These are phyloP conservation scores for Falco peregrinus DNA, from an alignment of 2,797 vertebrate species.

Conservation along the genomic window DNA sequence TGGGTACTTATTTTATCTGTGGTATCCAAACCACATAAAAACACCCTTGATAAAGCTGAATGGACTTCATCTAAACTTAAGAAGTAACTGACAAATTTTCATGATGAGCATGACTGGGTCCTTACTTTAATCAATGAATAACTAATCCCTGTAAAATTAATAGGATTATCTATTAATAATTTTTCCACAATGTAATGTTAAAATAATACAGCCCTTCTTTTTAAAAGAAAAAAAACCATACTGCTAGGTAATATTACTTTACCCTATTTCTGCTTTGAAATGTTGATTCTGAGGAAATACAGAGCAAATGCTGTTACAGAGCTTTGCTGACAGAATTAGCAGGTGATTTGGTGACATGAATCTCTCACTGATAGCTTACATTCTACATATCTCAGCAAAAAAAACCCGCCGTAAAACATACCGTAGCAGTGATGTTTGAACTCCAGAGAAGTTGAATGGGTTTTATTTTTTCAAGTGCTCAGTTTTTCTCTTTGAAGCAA, in stretches of 20 bases:
- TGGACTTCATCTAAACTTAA: not conserved
- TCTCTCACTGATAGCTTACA: not conserved
- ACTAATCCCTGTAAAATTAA: not conserved
- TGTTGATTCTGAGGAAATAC: not conserved
- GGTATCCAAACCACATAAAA: not conserved
- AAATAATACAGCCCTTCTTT: not conserved
- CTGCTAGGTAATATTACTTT: not conserved
- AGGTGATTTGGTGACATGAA: not conserved
- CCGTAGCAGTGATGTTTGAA: not conserved
- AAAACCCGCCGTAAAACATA: not conserved
- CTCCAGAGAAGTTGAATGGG: slow-evolving; percentile 22
- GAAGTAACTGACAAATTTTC: not conserved
- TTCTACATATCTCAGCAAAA: slow-evolving; percentile 13
- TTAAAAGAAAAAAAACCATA: not conserved
- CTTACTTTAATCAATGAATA: not conserved
- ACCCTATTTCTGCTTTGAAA: not conserved
- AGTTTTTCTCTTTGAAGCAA: slow-evolving; percentile 52
- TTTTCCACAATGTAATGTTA: not conserved
- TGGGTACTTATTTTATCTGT: not conserved
- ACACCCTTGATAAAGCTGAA: not conserved
- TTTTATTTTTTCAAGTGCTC: slow-evolving; percentile 52
- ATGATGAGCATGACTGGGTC: not conserved
- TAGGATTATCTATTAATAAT: not conserved
- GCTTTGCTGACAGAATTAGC: not conserved
- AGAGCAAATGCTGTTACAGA: not conserved